Evolutionary conservation across 2,888 invertebrate genomes (phyloP).

Genomic region (Oscheius sp.): DNA sequence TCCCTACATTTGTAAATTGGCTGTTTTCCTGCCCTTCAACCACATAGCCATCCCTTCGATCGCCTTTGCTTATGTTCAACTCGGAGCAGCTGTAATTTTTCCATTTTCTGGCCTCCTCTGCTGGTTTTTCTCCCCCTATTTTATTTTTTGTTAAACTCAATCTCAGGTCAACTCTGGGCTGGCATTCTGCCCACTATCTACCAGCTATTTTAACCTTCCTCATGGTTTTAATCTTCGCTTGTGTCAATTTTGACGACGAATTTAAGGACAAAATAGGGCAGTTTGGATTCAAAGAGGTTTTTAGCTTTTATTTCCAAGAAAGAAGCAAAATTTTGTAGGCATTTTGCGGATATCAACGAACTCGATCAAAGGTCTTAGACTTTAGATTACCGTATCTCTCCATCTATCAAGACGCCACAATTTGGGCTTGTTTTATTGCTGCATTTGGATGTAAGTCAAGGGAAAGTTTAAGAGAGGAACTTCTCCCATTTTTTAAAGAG

Average conservation of each 20-base stretch:
- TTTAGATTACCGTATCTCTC: conserved; percentile 54
- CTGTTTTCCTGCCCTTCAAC: conserved; percentile 49
- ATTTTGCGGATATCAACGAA: conserved; percentile 45
- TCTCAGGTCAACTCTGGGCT: conserved; percentile 43
- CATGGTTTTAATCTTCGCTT: conserved; percentile 39
- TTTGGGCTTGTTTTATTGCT: conserved; percentile 51
- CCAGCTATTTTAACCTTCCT: conserved; percentile 36
- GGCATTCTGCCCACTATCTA: conserved; percentile 54
- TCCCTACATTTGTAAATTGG: conserved; percentile 46
- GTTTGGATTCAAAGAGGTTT: conserved; percentile 42
- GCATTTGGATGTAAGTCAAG: too few relatives aligned
- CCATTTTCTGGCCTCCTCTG: conserved; percentile 13
- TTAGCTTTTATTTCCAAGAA: neutral
- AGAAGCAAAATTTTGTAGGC: conserved; percentile 40
- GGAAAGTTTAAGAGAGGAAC: too few relatives aligned
- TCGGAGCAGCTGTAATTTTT: conserved; percentile 11
- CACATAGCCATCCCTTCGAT: conserved; percentile 48
- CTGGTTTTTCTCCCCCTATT: neutral
- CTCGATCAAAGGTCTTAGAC: conserved; percentile 46
- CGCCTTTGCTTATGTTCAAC: conserved; percentile 45
- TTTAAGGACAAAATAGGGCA: conserved; percentile 41
- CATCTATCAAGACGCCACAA: conserved; percentile 52
- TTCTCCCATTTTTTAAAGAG: too few relatives aligned
- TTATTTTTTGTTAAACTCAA: conserved; percentile 38
- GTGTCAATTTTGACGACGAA: conserved; percentile 49